phyloP scores from a whole-genome alignment of 1,140 invertebrate genomes.

The Archegozetes longisetosus region DNA sequence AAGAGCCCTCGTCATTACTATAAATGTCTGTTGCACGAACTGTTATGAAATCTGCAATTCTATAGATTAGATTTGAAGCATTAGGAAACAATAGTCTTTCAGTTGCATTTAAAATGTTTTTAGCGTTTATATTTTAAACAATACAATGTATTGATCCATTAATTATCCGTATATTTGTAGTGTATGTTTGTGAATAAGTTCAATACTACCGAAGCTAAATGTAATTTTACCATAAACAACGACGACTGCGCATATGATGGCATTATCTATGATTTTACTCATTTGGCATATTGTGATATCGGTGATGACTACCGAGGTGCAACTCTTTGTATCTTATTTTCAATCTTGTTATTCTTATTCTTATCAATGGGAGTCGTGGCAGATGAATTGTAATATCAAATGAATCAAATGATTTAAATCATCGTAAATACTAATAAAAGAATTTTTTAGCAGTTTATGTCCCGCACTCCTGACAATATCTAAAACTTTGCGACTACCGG shows the following conservation, averaged over 20 bases:
- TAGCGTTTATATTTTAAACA: no score
- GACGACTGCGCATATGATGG: constrained; percentile 3
- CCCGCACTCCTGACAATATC: constrained; percentile 48
- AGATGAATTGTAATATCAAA: constrained; percentile 13
- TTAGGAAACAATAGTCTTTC: no score
- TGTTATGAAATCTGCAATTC: no score
- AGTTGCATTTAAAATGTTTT: no score
- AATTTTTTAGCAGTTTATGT: constrained; percentile 37
- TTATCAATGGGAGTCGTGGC: not conserved
- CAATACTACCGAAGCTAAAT: not conserved
- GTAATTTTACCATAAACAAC: not conserved
- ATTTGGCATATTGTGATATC: constrained; percentile 1
- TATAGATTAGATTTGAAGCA: no score
- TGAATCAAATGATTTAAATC: no score
- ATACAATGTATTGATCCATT: no score
- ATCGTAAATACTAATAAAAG: no score
- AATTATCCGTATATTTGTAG: no score
- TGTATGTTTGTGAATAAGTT: constrained; percentile 2
- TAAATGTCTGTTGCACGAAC: no score
- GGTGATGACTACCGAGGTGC: not conserved
- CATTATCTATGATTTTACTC: not conserved
- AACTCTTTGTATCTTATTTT: not conserved
- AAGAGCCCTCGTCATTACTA: no score
- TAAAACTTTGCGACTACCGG: constrained; percentile 42
- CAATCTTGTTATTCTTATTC: constrained; percentile 4